These are phyloP conservation scores for Eilema caniola DNA, from an alignment of 2,888 invertebrate species.

Conservation along the genomic window DNA sequence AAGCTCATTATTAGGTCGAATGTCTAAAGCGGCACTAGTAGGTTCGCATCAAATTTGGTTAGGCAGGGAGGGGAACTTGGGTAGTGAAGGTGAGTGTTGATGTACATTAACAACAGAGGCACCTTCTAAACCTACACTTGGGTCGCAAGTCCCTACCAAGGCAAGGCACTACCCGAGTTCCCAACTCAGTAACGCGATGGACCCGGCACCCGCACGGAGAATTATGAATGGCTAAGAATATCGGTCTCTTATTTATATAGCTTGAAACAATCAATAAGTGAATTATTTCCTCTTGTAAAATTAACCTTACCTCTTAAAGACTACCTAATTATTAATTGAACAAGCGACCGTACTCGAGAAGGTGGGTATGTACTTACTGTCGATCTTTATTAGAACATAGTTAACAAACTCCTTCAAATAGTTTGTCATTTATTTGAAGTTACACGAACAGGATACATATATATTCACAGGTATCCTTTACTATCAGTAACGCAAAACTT, in stretches of 20 bases:
- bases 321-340: neutral
- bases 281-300: neutral
- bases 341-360: conserved; percentile 1
- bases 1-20: too few species aligned
- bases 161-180: too few species aligned
- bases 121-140: too few species aligned
- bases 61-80: too few species aligned
- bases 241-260: neutral
- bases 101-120: too few species aligned
- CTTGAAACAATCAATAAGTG: neutral
- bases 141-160: too few species aligned
- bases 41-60: too few species aligned
- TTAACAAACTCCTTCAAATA: neutral
- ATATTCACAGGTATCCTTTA: neutral
- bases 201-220: too few species aligned
- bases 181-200: too few species aligned
- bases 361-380: neutral
- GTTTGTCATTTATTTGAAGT: neutral
- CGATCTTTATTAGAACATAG: neutral
- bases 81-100: too few species aligned
- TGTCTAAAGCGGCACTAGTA: too few species aligned
- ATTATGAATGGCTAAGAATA: too few species aligned
- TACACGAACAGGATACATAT: neutral
- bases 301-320: neutral
- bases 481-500: neutral